Evolutionary conservation across 1,140 invertebrate species (phyloP), one percentile per base, ranked within the genome.

Genomic region (Apocrypta bakeri): DNA sequence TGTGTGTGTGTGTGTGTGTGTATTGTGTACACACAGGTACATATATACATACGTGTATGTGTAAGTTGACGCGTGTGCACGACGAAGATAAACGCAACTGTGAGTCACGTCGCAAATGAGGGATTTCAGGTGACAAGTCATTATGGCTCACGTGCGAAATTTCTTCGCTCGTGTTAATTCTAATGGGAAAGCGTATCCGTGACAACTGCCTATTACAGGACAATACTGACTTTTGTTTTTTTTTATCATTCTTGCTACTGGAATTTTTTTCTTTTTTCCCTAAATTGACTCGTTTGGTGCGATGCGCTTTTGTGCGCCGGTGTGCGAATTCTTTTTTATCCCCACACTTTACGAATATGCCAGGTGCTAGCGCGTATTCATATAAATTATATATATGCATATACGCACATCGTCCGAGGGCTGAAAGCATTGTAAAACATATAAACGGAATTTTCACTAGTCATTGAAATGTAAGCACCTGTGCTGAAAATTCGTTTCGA

Each of bases 21-120:
- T n/a, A n/a, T n/a, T n/a, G n/a, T n/a, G n/a, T n/a, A n/a, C n/a
- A n/a, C 8, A 42, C 8, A 48, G 42, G 21, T 48, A 48, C 14
- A 17, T 48, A 17, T 48, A 48, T n/a, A n/a, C n/a, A n/a, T n/a
- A n/a, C n/a, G n/a, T n/a, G n/a, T n/a, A n/a, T n/a, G n/a, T n/a
- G n/a, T n/a, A n/a, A n/a, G n/a, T n/a, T n/a, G n/a, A n/a, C n/a
- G n/a, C n/a, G n/a, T n/a, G n/a, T n/a, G n/a, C n/a, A n/a, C 42
- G 42, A 48, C 17, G 48, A 56, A 21, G 17, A 21, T 56, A 56
- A 17, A n/a, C 48, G 48, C 48, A 6, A 56, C 17, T 56, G 48
- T 56, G 48, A 56, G 48, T 56, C 48, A 56, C 48, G 48, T 56
- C 48, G 48, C 48, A 66, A 66, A 66, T 66, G 24, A 66, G 64